These are phyloP conservation scores for Scaeva pyrastri DNA, from an alignment of 2,888 invertebrate genomes.

Conservation along the genomic window DNA sequence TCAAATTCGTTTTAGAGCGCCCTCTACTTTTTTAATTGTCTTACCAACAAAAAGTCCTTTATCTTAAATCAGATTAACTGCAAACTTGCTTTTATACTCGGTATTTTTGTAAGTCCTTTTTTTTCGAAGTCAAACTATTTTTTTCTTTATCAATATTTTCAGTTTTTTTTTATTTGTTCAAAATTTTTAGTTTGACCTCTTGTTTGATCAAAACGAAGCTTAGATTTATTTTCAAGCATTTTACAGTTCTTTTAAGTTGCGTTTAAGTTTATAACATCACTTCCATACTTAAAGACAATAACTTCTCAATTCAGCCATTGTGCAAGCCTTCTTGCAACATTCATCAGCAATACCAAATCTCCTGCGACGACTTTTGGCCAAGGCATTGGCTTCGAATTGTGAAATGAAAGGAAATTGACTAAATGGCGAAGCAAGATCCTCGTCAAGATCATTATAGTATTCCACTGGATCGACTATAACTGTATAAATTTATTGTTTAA, in stretches of 20 bases:
- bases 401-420: constrained; percentile 76
- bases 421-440: constrained; percentile 36
- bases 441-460: constrained; percentile 72
- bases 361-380: constrained; percentile 78
- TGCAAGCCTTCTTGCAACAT: constrained; percentile 79
- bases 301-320: constrained; percentile 73
- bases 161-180: too few relatives aligned
- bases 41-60: too few relatives aligned
- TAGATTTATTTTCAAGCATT: background rate
- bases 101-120: too few relatives aligned
- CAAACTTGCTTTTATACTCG: too few relatives aligned
- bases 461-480: constrained; percentile 65
- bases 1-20: too few relatives aligned
- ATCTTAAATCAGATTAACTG: too few relatives aligned
- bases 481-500: too few relatives aligned
- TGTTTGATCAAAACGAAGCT: constrained; percentile 2
- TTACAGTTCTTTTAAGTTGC: background rate
- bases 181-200: too few relatives aligned
- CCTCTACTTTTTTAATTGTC: too few relatives aligned
- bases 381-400: constrained; percentile 61
- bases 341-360: constrained; percentile 79
- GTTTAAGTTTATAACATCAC: background rate
- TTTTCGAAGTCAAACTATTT: too few relatives aligned
- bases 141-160: too few relatives aligned
- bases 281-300: constrained; percentile 77